Conservation (phyloP, 1,140 invertebrate species). For the Zaprionus capensis region DNA sequence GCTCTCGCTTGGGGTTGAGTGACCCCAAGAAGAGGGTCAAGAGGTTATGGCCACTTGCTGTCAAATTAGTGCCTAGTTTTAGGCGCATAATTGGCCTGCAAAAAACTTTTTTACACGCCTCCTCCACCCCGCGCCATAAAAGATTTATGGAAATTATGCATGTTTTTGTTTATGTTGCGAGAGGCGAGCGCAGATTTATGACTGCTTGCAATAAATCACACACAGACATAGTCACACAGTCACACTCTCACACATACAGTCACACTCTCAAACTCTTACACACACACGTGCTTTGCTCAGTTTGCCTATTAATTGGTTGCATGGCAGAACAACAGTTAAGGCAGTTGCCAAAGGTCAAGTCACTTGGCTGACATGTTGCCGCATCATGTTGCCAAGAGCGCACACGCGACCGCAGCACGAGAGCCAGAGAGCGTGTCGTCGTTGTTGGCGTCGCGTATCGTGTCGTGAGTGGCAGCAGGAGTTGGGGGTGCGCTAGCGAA, state of each 20-base stretch:
- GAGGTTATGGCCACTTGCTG: conserved; percentile 61
- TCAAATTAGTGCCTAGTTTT: conserved; percentile 78
- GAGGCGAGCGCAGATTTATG: conserved; percentile 63
- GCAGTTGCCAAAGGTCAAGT: conserved; percentile 76
- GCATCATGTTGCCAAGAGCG: conserved; percentile 19
- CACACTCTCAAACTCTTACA: background rate
- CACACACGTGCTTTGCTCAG: conserved; percentile 1
- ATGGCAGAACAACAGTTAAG: conserved; percentile 58
- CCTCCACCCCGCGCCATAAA: conserved; percentile 50
- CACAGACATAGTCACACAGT: conserved; percentile 36
- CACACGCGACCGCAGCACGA: background rate
- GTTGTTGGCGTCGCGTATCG: background rate
- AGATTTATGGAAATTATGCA: conserved; percentile 83
- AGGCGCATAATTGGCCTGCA: conserved; percentile 69
- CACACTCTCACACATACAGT: conserved; percentile 26
- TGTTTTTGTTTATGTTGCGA: conserved; percentile 65
- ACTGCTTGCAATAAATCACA: conserved; percentile 70
- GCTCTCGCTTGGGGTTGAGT: conserved; percentile 40
- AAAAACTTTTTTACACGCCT: conserved; percentile 67
- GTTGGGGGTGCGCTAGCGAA: background rate
- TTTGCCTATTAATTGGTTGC: conserved; percentile 75
- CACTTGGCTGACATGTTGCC: conserved; percentile 37
- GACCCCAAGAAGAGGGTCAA: conserved; percentile 33
- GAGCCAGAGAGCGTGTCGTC: background rate
- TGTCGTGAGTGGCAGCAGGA: conserved; percentile 13